Conservation (phyloP, 2,888 invertebrate species). For the Torymus texanus region DNA sequence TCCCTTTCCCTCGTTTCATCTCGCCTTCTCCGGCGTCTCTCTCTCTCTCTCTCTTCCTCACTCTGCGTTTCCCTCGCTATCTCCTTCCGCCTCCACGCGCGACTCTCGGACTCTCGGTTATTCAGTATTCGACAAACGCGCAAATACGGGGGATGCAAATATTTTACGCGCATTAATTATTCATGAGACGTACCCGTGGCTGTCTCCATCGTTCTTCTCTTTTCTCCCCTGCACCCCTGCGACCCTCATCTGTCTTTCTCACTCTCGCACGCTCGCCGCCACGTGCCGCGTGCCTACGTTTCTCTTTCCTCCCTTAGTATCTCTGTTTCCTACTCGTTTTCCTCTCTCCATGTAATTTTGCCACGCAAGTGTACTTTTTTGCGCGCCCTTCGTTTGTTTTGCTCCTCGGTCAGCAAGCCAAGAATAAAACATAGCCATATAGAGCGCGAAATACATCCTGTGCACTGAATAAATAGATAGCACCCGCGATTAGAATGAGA, state of each 20-base stretch:
- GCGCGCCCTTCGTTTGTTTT: too few relatives aligned
- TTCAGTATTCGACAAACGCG: slow-evolving; percentile 54
- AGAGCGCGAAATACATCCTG: too few relatives aligned
- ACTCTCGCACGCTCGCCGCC: too few relatives aligned
- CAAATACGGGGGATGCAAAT: slow-evolving; percentile 57
- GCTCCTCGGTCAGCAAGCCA: too few relatives aligned
- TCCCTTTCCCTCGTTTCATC: neutral
- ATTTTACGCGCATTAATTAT: slow-evolving; percentile 59
- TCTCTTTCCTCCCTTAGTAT: too few relatives aligned
- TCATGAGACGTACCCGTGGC: slow-evolving; percentile 55
- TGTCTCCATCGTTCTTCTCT: slow-evolving; percentile 45
- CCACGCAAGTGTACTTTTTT: too few relatives aligned
- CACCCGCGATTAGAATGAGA: too few relatives aligned
- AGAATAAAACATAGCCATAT: too few relatives aligned
- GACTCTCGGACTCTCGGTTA: slow-evolving; percentile 15
- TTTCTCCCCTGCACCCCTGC: neutral
- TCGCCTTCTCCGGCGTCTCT: neutral
- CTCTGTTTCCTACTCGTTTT: too few relatives aligned
- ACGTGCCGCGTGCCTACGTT: too few relatives aligned
- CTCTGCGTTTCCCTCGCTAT: neutral
- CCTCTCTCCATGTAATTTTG: too few relatives aligned
- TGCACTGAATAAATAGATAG: too few relatives aligned
- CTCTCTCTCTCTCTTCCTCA: neutral
- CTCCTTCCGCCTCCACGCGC: neutral
- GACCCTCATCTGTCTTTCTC: neutral